Evolutionary conservation across 2,113 vertebrate species (phyloP).

Genomic region (Cinclus cinclus): DNA sequence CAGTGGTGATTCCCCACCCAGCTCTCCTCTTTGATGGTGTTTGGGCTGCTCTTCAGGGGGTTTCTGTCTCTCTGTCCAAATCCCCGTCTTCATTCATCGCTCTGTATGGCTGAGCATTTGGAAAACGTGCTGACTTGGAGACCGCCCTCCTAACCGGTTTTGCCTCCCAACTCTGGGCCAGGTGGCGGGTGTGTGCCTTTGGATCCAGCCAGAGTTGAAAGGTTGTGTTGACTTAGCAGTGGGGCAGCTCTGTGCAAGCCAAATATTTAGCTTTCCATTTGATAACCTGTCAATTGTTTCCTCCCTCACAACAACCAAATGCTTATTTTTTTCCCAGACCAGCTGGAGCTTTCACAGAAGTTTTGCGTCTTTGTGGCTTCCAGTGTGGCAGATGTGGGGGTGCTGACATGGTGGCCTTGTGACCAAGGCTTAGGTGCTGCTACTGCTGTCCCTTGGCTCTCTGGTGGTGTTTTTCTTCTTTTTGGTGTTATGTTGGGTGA

Average conservation of each 20-base stretch:
- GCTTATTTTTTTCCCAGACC: background rate
- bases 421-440: background rate
- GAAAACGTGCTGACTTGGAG: constrained; percentile 26
- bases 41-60: background rate
- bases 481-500: background rate
- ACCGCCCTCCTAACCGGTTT: background rate
- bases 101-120: background rate
- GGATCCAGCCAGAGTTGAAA: constrained; percentile 17
- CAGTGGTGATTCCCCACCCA: background rate
- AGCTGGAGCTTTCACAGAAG: background rate
- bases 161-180: background rate
- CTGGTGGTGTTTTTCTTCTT: background rate
- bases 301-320: background rate
- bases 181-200: constrained; percentile 12
- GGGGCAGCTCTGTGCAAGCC: background rate
- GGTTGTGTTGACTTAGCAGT: constrained; percentile 53
- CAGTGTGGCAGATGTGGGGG: background rate
- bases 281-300: constrained; percentile 11
- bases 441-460: fast-evolving
- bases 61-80: background rate
- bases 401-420: background rate
- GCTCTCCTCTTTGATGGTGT: background rate
- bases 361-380: background rate
- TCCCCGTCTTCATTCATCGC: fast-evolving
- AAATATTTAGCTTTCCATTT: constrained; percentile 65